These are phyloP conservation scores for Neosalanx taihuensis DNA, from an alignment of 2,797 vertebrate species.

Conservation along the genomic window DNA sequence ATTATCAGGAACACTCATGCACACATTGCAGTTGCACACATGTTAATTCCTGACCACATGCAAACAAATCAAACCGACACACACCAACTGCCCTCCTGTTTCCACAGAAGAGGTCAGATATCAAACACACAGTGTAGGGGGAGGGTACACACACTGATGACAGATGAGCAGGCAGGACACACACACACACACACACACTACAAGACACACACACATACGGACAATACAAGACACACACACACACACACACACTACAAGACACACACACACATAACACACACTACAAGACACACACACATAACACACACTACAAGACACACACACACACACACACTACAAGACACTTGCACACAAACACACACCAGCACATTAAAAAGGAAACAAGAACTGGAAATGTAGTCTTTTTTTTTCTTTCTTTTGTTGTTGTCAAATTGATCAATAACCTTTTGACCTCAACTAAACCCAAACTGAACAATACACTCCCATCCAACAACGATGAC, in stretches of 20 bases:
- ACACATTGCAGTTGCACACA: not conserved
- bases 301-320: no score
- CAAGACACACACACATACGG: not conserved
- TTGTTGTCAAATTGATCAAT: no score
- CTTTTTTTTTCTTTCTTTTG: no score
- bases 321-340: no score
- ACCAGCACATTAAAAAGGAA: no score
- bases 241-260: no score
- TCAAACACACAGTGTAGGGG: slow-evolving; percentile 60
- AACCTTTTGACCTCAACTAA: not conserved
- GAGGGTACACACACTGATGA: slow-evolving; percentile 63
- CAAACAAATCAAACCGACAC: not conserved
- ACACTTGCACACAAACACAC: no score
- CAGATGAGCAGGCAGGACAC: slow-evolving; percentile 61
- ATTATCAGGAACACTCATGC: not conserved
- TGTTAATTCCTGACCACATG: not conserved
- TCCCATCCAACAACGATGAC: no score
- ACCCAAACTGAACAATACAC: not conserved
- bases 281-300: not conserved
- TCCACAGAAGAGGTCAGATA: slow-evolving; percentile 62
- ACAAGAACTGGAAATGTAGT: no score
- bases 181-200: slow-evolving; percentile 4
- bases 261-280: no score
- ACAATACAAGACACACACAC: no score
- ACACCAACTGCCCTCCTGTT: slow-evolving; percentile 8